Percentiles rank a stretch among this genome's conserved stretches.
Conservation (phyloP, 2,113 vertebrate species). For the Circaetus gallicus region DNA sequence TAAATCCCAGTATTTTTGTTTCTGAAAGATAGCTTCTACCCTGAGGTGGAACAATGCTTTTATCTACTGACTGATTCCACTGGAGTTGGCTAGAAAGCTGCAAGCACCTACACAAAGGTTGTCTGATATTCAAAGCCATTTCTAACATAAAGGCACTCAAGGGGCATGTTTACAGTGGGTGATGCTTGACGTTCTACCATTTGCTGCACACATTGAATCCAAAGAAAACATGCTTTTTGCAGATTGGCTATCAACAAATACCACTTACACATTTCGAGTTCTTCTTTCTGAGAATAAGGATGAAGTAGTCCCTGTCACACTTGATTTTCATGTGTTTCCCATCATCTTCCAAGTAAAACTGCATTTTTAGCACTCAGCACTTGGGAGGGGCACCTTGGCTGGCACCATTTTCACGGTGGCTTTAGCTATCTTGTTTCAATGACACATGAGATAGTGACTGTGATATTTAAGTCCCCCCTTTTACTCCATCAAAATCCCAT, state of each 20-base stretch:
- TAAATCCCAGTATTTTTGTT: background rate
- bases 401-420: background rate
- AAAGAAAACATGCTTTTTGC: background rate
- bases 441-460: background rate
- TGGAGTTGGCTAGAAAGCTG: background rate
- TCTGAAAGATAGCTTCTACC: background rate
- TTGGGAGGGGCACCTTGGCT: background rate
- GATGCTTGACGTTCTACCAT: background rate
- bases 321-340: background rate
- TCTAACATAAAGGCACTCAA: background rate
- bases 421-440: background rate
- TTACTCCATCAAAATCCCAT: background rate
- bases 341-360: background rate
- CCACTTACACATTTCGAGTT: accelerated
- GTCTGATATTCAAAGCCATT: background rate
- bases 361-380: background rate
- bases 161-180: background rate
- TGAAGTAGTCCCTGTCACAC: background rate
- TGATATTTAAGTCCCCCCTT: background rate
- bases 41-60: background rate
- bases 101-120: background rate
- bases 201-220: background rate
- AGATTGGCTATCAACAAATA: background rate
- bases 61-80: background rate
- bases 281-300: background rate